Conservation (phyloP, 2,113 vertebrate species). For the Nyctibius bracteatus region DNA sequence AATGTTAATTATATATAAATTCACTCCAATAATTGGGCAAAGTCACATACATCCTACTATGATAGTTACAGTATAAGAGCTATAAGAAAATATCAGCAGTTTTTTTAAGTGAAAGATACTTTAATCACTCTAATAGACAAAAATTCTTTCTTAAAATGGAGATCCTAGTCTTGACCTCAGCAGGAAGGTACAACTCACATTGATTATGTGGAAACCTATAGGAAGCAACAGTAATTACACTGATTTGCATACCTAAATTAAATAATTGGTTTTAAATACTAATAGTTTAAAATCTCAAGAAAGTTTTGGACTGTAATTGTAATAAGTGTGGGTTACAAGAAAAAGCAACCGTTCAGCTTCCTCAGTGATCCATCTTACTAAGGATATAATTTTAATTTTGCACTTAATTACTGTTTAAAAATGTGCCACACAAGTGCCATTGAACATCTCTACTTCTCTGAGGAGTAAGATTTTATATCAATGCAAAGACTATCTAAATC, state of each 20-base stretch:
- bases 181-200: neutral
- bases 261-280: slow-evolving; percentile 57
- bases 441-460: neutral
- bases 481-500: neutral
- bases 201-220: slow-evolving; percentile 50
- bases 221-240: slow-evolving; percentile 41
- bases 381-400: slow-evolving; percentile 32
- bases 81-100: neutral
- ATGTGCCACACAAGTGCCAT: neutral
- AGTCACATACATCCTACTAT: neutral
- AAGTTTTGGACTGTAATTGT: slow-evolving; percentile 46
- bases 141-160: neutral
- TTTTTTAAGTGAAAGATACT: neutral
- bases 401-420: slow-evolving; percentile 20
- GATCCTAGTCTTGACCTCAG: slow-evolving; percentile 16
- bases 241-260: slow-evolving; percentile 42
- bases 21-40: neutral
- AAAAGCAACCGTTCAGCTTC: slow-evolving; percentile 40
- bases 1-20: neutral
- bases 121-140: neutral
- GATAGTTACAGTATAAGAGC: neutral
- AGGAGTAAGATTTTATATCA: neutral
- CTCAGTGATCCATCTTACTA: neutral
- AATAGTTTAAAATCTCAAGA: slow-evolving; percentile 24
- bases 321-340: slow-evolving; percentile 17